Evolutionary conservation across 2,113 vertebrate species (phyloP).

Genomic region (Rhizomys pruinosus): DNA sequence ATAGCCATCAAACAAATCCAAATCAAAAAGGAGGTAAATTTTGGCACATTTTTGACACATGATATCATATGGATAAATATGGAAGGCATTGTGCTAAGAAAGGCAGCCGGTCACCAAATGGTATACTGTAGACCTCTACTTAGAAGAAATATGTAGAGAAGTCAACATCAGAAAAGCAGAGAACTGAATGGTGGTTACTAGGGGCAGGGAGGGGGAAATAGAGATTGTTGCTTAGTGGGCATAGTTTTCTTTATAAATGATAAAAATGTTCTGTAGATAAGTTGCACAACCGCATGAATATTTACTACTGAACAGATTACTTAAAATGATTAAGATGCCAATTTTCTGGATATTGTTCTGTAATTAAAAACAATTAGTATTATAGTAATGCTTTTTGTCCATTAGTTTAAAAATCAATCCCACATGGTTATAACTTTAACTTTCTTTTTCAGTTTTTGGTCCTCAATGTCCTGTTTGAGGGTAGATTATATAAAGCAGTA

Average conservation of each 20-base stretch:
- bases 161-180: background rate
- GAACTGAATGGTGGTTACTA: no score
- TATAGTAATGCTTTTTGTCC: background rate
- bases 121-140: background rate
- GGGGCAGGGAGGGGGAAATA: background rate
- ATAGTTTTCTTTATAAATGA: background rate
- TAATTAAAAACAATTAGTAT: background rate
- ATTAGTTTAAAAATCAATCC: background rate
- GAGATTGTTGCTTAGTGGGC: background rate
- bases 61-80: background rate
- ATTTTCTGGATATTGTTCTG: background rate
- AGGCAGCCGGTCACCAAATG: background rate
- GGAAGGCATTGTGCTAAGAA: background rate
- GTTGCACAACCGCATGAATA: background rate
- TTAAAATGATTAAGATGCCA: background rate
- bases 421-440: background rate
- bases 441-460: background rate
- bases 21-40: background rate
- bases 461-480: background rate
- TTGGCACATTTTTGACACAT: no score
- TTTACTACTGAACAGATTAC: background rate
- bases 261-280: background rate
- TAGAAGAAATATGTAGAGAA: background rate
- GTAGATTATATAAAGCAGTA: background rate
- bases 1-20: no score